phyloP scores from a whole-genome alignment of 2,797 vertebrate species.

The Lemur catta region DNA sequence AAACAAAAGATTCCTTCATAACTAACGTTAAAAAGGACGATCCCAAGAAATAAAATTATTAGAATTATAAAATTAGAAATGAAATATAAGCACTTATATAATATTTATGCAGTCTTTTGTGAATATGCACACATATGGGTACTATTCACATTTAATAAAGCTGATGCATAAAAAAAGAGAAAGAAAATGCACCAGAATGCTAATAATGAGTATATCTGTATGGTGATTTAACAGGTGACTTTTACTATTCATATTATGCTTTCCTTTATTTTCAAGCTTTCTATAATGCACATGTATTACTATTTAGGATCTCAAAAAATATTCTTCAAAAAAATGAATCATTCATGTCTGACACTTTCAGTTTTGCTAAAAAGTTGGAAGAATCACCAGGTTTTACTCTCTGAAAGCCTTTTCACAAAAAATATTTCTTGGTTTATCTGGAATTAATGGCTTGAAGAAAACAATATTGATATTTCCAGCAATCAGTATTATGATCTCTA shows the following conservation, averaged over 20 bases:
- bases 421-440: slow-evolving; percentile 7
- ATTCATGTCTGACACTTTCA: slow-evolving; percentile 32
- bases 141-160: background rate
- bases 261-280: slow-evolving; percentile 10
- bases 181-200: background rate
- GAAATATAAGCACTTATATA: background rate
- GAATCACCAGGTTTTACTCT: slow-evolving; percentile 36
- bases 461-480: background rate
- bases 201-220: background rate
- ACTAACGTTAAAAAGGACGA: background rate
- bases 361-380: background rate
- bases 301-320: background rate
- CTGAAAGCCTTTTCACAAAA: slow-evolving; percentile 12
- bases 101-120: background rate
- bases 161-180: background rate
- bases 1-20: slow-evolving; percentile 33
- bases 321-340: background rate
- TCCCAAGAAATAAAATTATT: background rate
- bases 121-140: background rate
- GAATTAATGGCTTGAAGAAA: slow-evolving; percentile 17
- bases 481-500: slow-evolving; percentile 48
- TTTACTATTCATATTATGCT: background rate
- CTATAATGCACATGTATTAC: background rate
- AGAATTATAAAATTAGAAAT: background rate
- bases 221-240: background rate